Conservation (phyloP, 2,797 vertebrate genomes). For the Schizopygopsis pylzovi region DNA sequence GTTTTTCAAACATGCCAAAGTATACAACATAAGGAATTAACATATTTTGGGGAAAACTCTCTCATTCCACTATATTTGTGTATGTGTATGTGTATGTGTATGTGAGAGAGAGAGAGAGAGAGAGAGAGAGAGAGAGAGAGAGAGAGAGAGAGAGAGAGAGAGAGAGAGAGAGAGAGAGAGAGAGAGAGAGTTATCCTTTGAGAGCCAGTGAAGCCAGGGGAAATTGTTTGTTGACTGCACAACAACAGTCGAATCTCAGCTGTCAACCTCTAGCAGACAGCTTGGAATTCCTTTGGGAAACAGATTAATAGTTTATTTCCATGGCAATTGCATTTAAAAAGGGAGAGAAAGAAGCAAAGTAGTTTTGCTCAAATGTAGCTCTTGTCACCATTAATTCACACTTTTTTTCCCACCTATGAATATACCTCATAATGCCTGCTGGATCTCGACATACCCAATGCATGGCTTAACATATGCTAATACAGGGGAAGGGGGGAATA, state of each 20-base stretch:
- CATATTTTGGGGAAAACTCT: slow-evolving; percentile 33
- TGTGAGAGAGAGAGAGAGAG: no score
- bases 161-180: slow-evolving; percentile 20
- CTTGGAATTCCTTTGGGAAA: slow-evolving; percentile 82
- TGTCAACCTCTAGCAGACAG: slow-evolving; percentile 76
- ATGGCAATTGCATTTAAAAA: slow-evolving; percentile 71
- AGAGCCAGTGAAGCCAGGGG: slow-evolving; percentile 85
- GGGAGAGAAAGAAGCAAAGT: slow-evolving; percentile 47
- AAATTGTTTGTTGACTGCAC: slow-evolving; percentile 87
- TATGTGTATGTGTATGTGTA: slow-evolving; percentile 14
- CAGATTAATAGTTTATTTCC: slow-evolving; percentile 85
- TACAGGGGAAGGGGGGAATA: slow-evolving; percentile 60
- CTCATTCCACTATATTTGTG: slow-evolving; percentile 17
- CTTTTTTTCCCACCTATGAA: slow-evolving; percentile 60
- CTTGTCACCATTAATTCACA: slow-evolving; percentile 61
- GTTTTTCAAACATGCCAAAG: slow-evolving; percentile 37
- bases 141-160: no score
- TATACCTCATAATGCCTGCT: slow-evolving; percentile 52
- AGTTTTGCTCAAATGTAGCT: slow-evolving; percentile 56
- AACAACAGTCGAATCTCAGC: slow-evolving; percentile 79
- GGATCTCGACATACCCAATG: slow-evolving; percentile 57
- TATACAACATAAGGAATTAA: slow-evolving; percentile 34
- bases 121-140: slow-evolving; percentile 21
- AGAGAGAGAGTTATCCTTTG: slow-evolving; percentile 79
- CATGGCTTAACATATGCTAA: slow-evolving; percentile 66